Evolutionary conservation across 2,113 vertebrate genomes (phyloP).

Genomic region (Tursiops truncatus): DNA sequence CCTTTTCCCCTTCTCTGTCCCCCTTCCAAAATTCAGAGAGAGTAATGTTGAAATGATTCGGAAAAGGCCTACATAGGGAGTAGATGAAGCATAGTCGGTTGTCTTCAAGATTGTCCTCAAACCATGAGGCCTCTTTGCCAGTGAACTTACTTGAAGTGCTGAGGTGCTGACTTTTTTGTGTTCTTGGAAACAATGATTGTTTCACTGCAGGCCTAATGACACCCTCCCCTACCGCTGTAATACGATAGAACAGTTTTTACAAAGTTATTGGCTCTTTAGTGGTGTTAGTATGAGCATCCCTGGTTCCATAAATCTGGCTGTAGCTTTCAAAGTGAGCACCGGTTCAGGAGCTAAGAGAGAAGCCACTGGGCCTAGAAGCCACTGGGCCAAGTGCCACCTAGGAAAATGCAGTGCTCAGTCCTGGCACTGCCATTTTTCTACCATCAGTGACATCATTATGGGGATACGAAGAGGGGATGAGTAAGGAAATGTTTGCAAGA

Average conservation of each 20-base stretch:
- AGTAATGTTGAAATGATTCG: not conserved
- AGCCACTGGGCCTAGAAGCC: not conserved
- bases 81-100: not conserved
- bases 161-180: not conserved
- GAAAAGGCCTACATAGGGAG: not conserved
- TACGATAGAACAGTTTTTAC: not conserved
- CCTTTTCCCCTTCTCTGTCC: not conserved
- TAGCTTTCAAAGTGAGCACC: not conserved
- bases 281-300: not conserved
- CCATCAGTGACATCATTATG: not conserved
- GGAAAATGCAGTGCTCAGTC: not conserved
- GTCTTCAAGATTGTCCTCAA: not conserved
- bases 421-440: accelerated
- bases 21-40: not conserved
- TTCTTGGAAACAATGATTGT: not conserved
- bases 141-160: not conserved
- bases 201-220: not conserved
- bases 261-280: not conserved
- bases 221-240: not conserved
- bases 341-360: not conserved
- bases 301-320: not conserved
- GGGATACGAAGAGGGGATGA: not conserved
- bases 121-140: not conserved
- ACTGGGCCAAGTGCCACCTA: not conserved
- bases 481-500: not conserved